Evolutionary conservation across 2,888 invertebrate genomes (phyloP).

Genomic region (Carabus problematicus): DNA sequence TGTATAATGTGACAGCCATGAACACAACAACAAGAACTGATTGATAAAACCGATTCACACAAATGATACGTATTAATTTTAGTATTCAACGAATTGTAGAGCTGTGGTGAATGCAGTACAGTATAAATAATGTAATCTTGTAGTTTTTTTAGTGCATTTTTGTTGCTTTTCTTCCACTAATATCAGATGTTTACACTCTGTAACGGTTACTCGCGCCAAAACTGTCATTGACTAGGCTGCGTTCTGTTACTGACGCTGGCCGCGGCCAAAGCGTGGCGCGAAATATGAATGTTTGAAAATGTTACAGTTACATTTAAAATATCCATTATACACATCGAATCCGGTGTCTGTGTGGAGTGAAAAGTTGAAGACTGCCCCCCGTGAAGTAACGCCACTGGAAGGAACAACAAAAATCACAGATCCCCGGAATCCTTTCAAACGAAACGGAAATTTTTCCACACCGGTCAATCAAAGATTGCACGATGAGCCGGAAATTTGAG

Average conservation of each 20-base stretch:
- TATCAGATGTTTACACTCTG: too few species aligned
- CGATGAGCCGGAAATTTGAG: conserved; percentile 44
- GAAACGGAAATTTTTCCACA: conserved; percentile 50
- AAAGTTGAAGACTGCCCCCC: conserved; percentile 46
- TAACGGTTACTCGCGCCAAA: not conserved
- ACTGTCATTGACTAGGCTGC: not conserved
- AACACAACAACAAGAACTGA: too few species aligned
- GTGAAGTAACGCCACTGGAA: conserved; percentile 44
- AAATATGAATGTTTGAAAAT: conserved; percentile 9
- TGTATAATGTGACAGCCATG: conserved; percentile 4
- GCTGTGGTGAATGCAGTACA: too few species aligned
- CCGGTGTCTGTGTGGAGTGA: conserved; percentile 50
- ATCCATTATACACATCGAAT: conserved; percentile 51
- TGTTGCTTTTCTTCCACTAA: too few species aligned
- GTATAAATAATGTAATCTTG: too few species aligned
- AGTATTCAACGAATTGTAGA: too few species aligned
- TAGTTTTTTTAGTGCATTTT: too few species aligned
- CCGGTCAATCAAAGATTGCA: conserved; percentile 49
- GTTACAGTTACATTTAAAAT: conserved; percentile 52
- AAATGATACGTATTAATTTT: too few species aligned
- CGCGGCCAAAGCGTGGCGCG: not conserved
- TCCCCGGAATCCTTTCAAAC: conserved; percentile 51
- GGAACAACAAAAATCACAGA: conserved; percentile 48
- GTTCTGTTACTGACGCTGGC: too few species aligned
- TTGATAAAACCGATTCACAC: too few species aligned